phyloP scores from a whole-genome alignment of 2,797 vertebrate species.

The Spondyliosoma cantharus region DNA sequence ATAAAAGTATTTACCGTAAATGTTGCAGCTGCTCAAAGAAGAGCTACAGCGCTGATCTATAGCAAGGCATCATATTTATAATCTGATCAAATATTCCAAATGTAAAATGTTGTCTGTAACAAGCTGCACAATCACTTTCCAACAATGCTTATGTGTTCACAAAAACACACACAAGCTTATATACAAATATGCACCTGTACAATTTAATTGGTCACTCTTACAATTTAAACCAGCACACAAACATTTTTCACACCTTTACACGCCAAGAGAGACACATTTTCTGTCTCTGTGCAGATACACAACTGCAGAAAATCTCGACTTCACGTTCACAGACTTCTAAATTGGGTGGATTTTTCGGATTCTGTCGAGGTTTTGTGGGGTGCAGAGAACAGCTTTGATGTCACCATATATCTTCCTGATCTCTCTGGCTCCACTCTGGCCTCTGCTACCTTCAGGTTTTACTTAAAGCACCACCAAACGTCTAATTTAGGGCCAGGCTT shows the following conservation, averaged over 20 bases:
- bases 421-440: slow-evolving; percentile 71
- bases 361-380: slow-evolving; percentile 68
- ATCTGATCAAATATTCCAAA: not conserved
- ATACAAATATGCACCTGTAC: not conserved
- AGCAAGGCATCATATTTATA: not conserved
- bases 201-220: not conserved
- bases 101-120: not conserved
- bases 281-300: not conserved
- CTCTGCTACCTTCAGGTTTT: slow-evolving; percentile 68
- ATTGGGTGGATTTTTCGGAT: slow-evolving; percentile 56
- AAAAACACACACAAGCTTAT: slow-evolving; percentile 4
- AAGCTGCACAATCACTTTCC: not conserved
- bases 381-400: slow-evolving; percentile 76
- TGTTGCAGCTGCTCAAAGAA: not conserved
- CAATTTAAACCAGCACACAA: not conserved
- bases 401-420: slow-evolving; percentile 80
- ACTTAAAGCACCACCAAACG: slow-evolving; percentile 70
- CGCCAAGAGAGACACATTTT: not conserved
- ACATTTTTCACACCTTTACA: not conserved
- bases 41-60: too few species aligned
- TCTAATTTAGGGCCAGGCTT: slow-evolving; percentile 77
- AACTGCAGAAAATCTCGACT: too few species aligned
- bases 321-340: slow-evolving; percentile 16
- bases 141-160: not conserved
- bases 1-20: not conserved